phyloP scores from a whole-genome alignment of 2,113 vertebrate species.

The Sceloporus tristichus region DNA sequence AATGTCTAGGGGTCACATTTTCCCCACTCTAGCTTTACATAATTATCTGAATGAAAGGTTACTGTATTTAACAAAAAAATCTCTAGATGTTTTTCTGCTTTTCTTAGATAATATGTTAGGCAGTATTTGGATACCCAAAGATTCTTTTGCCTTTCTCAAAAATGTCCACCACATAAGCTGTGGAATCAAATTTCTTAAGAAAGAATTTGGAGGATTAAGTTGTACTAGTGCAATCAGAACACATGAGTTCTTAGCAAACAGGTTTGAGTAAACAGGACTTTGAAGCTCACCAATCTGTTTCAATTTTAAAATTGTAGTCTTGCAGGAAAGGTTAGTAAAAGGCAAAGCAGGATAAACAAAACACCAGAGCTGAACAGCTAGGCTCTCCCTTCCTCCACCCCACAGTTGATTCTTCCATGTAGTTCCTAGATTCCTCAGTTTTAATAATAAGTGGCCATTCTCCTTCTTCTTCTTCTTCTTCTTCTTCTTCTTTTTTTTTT shows the following conservation, averaged over 20 bases:
- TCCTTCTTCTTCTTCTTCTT: too few species aligned
- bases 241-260: background rate
- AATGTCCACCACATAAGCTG: background rate
- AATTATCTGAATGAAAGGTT: background rate
- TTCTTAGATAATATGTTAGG: background rate
- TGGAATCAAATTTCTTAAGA: background rate
- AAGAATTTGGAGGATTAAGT: background rate
- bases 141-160: background rate
- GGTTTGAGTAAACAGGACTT: slow-evolving; percentile 1
- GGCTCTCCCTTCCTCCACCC: too few species aligned
- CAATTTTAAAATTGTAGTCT: background rate
- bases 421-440: background rate
- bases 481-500: background rate
- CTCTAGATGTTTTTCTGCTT: background rate
- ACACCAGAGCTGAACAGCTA: background rate
- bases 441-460: background rate
- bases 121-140: background rate
- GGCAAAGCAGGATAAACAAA: background rate
- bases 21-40: background rate
- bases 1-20: background rate
- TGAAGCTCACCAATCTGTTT: background rate
- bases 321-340: background rate
- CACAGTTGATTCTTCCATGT: background rate
- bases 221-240: background rate
- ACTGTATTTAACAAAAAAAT: background rate